Conservation (phyloP, 2,888 invertebrate species). For the Mimumesa dahlbomi region DNA sequence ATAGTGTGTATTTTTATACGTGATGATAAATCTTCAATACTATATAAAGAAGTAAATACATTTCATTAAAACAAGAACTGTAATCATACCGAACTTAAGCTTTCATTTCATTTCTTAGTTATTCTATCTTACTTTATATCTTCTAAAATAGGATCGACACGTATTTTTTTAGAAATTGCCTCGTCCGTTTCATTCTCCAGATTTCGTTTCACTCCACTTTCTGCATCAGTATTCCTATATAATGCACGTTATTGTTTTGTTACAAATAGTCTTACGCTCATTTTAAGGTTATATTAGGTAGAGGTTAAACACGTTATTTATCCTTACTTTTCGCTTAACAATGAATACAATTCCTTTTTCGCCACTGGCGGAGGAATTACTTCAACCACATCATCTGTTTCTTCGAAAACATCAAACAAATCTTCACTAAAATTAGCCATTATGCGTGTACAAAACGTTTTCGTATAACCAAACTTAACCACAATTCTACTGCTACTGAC, state of each 20-base stretch:
- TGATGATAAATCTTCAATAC: constrained; percentile 88
- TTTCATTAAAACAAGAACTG: too few relatives aligned
- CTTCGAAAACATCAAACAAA: constrained; percentile 79
- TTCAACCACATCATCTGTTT: constrained; percentile 69
- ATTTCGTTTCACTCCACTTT: constrained; percentile 60
- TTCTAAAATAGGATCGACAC: constrained; percentile 70
- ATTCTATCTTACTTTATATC: constrained; percentile 74
- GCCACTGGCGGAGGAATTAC: constrained; percentile 52
- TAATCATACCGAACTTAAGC: too few relatives aligned
- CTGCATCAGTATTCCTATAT: constrained; percentile 41
- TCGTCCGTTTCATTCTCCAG: constrained; percentile 47
- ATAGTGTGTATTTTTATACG: constrained; percentile 93
- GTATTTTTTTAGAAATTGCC: constrained; percentile 64
- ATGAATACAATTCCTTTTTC: constrained; percentile 31
- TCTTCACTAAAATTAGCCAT: constrained; percentile 78
- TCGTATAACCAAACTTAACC: background rate
- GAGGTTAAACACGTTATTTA: constrained; percentile 16
- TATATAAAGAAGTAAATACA: too few relatives aligned
- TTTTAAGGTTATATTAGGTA: constrained; percentile 19
- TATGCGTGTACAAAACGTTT: too few relatives aligned
- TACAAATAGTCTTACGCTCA: background rate
- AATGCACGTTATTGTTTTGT: constrained; percentile 6
- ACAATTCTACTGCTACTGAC: background rate
- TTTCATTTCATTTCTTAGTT: too few relatives aligned
- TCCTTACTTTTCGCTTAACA: constrained; percentile 44